Evolutionary conservation across 2,113 vertebrate species (phyloP).

Genomic region (Ctenomys sociabilis): DNA sequence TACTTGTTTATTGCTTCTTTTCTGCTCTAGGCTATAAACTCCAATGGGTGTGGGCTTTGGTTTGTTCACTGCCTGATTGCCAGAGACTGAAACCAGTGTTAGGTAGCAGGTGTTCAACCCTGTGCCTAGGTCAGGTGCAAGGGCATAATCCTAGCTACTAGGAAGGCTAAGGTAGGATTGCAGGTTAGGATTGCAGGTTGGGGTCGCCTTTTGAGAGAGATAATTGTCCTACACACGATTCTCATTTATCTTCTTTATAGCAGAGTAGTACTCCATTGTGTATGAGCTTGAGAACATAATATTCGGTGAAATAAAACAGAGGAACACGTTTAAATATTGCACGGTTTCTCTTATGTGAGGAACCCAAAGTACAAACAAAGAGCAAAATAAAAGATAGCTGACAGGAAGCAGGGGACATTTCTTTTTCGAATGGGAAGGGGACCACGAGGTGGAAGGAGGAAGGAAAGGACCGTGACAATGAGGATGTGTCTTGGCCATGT

Average conservation of each 20-base stretch:
- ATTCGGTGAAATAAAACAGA: background rate
- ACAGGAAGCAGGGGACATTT: background rate
- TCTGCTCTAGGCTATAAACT: background rate
- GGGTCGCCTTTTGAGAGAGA: background rate
- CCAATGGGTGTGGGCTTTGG: background rate
- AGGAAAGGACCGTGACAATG: background rate
- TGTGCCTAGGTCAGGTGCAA: background rate
- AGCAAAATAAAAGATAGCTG: background rate
- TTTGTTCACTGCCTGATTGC: background rate
- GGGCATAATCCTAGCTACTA: background rate
- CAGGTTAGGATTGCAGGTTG: background rate
- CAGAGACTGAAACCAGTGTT: background rate
- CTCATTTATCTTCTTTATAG: background rate
- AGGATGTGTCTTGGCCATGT: background rate
- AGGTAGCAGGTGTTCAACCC: background rate
- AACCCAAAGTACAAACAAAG: background rate
- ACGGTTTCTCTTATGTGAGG: background rate
- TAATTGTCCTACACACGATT: background rate
- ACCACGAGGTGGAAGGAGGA: background rate
- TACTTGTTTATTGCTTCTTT: conserved; percentile 33
- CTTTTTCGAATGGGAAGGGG: background rate
- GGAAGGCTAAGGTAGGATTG: background rate
- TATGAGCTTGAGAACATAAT: background rate
- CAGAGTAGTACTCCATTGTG: background rate
- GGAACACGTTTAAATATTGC: background rate